These are phyloP conservation scores for Ctenopoma kingsleyae DNA, from an alignment of 2,797 vertebrate species.

Conservation along the genomic window DNA sequence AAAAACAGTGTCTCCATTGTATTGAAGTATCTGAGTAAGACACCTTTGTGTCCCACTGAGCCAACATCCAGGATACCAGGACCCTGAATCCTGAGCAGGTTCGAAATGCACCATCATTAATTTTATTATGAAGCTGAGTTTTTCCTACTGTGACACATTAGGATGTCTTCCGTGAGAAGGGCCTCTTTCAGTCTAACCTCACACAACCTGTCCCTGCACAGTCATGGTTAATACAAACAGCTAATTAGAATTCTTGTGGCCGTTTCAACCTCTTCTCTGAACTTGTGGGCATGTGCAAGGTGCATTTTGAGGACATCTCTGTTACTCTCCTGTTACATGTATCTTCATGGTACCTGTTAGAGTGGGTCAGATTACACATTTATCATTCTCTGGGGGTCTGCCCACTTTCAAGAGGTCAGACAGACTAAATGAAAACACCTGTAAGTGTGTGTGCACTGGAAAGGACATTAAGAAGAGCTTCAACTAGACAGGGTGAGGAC, in stretches of 20 bases:
- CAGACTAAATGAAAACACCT: slow-evolving; percentile 8
- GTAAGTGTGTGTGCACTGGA: background rate
- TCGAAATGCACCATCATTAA: background rate
- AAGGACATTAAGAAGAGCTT: background rate
- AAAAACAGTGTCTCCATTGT: too few species aligned
- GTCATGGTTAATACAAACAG: too few species aligned
- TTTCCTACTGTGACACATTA: background rate
- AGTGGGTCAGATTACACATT: slow-evolving; percentile 15
- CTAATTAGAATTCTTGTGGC: background rate
- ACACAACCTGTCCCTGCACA: too few species aligned
- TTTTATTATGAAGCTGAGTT: background rate
- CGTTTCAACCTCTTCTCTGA: background rate
- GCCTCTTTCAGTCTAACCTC: too few species aligned
- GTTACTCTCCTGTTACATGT: background rate
- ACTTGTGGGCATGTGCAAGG: background rate
- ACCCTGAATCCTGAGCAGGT: too few species aligned
- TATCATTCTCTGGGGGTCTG: background rate
- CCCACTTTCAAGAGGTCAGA: slow-evolving; percentile 2
- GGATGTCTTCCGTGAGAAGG: too few species aligned
- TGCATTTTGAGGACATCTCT: background rate
- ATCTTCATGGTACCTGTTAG: background rate
- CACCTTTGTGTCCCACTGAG: too few species aligned
- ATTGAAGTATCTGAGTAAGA: too few species aligned
- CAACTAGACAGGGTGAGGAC: slow-evolving; percentile 3
- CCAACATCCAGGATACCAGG: too few species aligned